A percentile compares a stretch with the other conserved stretches of the same genome.
These are phyloP conservation scores for Misgurnus anguillicaudatus DNA, from an alignment of 2,113 vertebrate genomes.

Conservation along the genomic window DNA sequence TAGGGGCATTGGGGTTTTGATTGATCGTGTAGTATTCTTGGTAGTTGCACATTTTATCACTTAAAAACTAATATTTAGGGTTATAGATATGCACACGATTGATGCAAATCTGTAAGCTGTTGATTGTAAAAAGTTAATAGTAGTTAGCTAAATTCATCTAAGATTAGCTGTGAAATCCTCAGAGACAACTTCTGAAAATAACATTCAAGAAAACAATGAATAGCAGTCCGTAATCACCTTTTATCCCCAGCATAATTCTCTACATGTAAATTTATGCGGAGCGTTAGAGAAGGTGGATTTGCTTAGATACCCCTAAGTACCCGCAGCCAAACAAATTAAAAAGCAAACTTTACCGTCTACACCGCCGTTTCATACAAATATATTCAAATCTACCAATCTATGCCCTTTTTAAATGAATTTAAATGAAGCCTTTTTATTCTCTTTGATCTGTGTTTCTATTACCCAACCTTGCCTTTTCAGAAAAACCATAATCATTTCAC, in stretches of 20 bases:
- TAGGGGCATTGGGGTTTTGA: no score
- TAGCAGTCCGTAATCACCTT: constrained; percentile 61
- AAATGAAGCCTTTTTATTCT: constrained; percentile 68
- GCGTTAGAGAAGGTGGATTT: constrained; percentile 48
- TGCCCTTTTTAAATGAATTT: constrained; percentile 74
- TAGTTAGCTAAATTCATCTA: neutral
- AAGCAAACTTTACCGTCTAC: constrained; percentile 61
- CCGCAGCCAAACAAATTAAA: constrained; percentile 48
- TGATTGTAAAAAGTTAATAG: neutral
- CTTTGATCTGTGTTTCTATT: constrained; percentile 65
- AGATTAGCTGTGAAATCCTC: neutral
- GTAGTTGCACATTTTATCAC: no score
- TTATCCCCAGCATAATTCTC: constrained; percentile 57
- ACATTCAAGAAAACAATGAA: constrained; percentile 55
- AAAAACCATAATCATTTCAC: constrained; percentile 37
- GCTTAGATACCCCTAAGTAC: constrained; percentile 60
- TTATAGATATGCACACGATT: no score
- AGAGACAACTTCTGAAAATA: constrained; percentile 54
- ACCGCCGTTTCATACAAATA: constrained; percentile 63
- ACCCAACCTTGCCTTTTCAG: constrained; percentile 27
- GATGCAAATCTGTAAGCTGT: neutral
- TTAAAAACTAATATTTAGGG: no score
- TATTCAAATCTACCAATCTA: constrained; percentile 60
- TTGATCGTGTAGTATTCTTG: no score
- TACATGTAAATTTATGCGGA: constrained; percentile 66